Evolutionary conservation across 2,888 invertebrate species (phyloP).

Genomic region (Euzophera pinguis): DNA sequence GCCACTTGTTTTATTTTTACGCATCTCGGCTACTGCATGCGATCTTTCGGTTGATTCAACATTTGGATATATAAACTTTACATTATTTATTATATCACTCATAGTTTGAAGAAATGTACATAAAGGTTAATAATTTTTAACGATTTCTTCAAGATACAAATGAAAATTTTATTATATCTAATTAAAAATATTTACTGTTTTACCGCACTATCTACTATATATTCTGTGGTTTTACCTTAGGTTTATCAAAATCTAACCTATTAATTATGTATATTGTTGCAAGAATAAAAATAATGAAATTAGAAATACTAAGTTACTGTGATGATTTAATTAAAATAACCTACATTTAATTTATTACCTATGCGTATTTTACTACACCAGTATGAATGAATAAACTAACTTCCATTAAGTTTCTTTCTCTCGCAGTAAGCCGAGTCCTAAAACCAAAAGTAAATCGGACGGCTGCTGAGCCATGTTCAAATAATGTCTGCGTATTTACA

Average conservation of each 20-base stretch:
- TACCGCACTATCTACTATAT: too few relatives aligned
- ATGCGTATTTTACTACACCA: background rate
- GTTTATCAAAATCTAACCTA: too few relatives aligned
- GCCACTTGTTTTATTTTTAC: constrained; percentile 39
- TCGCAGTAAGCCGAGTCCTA: constrained; percentile 12
- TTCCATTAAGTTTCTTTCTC: background rate
- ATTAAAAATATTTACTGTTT: too few relatives aligned
- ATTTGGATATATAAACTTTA: background rate
- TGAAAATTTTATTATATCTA: too few relatives aligned
- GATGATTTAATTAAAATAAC: background rate
- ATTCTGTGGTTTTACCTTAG: too few relatives aligned
- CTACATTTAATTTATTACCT: background rate
- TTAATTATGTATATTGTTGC: too few relatives aligned
- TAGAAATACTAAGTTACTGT: too few relatives aligned
- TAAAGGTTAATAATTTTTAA: too few relatives aligned
- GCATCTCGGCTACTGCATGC: constrained; percentile 26
- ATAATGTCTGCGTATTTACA: constrained; percentile 52
- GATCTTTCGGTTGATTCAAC: constrained; percentile 14
- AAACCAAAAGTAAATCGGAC: constrained; percentile 46
- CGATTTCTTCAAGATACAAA: too few relatives aligned
- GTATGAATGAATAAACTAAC: background rate
- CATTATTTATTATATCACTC: too few relatives aligned
- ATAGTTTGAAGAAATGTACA: too few relatives aligned
- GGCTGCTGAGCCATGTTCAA: constrained; percentile 38
- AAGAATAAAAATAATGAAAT: too few relatives aligned